These are phyloP conservation scores for Amiota minor DNA, from an alignment of 2,888 invertebrate species.

Conservation along the genomic window DNA sequence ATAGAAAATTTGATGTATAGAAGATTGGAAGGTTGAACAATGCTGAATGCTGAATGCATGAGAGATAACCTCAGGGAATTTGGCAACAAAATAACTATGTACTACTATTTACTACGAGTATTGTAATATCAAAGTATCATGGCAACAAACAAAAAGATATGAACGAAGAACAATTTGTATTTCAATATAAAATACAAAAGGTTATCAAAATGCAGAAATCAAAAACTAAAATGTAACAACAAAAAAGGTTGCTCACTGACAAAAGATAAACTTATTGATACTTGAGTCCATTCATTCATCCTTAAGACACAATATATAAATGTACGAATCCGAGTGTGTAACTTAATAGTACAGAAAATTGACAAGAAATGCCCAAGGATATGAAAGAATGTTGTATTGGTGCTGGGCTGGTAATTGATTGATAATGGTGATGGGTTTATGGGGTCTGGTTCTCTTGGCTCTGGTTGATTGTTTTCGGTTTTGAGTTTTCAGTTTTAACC, in stretches of 20 bases:
- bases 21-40: no score
- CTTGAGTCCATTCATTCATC: not conserved
- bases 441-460: no score
- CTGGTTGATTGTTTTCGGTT: slow-evolving; percentile 12
- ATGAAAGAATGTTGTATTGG: slow-evolving; percentile 55
- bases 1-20: no score
- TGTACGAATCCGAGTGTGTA: not conserved
- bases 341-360: slow-evolving; percentile 13
- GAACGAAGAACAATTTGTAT: slow-evolving; percentile 32
- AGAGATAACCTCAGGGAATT: no score
- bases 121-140: no score
- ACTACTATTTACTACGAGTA: no score
- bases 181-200: slow-evolving; percentile 48
- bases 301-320: not conserved
- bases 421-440: not conserved
- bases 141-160: no score
- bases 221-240: slow-evolving; percentile 63
- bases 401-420: slow-evolving; percentile 57
- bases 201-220: slow-evolving; percentile 62
- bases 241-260: slow-evolving; percentile 38
- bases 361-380: slow-evolving; percentile 52
- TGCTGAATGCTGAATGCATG: no score
- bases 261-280: not conserved
- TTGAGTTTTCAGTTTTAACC: slow-evolving; percentile 1
- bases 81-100: no score